phyloP scores from a whole-genome alignment of 2,888 invertebrate genomes.

The Pogonocherus hispidulus region DNA sequence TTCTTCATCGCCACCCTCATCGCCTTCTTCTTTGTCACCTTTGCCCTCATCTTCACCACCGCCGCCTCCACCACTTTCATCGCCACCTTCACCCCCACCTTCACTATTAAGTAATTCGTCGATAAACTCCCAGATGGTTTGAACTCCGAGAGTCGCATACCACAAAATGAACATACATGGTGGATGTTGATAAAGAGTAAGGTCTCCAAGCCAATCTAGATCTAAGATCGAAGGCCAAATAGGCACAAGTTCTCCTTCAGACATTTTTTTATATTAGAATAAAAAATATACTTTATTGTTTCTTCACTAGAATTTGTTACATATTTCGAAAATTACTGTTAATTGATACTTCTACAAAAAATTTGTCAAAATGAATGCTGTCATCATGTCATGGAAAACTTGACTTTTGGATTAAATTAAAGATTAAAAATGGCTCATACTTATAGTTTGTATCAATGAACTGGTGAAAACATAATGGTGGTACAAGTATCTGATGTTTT shows the following conservation, averaged over 20 bases:
- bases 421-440: too few species aligned
- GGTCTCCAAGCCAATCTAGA: slow-evolving; percentile 34
- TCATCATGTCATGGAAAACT: slow-evolving; percentile 6
- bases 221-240: slow-evolving; percentile 36
- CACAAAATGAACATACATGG: slow-evolving; percentile 50
- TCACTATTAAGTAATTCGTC: slow-evolving; percentile 7
- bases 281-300: neutral
- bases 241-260: slow-evolving; percentile 1
- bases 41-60: neutral
- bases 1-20: neutral
- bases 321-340: neutral
- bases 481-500: too few species aligned
- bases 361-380: neutral
- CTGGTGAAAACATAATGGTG: too few species aligned
- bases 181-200: slow-evolving; percentile 50
- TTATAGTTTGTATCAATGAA: too few species aligned
- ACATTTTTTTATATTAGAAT: slow-evolving; percentile 1
- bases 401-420: neutral
- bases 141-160: slow-evolving; percentile 40
- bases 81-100: neutral
- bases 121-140: slow-evolving; percentile 32
- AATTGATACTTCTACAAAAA: neutral
- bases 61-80: neutral
- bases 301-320: neutral
- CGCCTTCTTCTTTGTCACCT: neutral